These are phyloP conservation scores for Xanthia togata DNA, from an alignment of 2,888 invertebrate species.

Conservation along the genomic window DNA sequence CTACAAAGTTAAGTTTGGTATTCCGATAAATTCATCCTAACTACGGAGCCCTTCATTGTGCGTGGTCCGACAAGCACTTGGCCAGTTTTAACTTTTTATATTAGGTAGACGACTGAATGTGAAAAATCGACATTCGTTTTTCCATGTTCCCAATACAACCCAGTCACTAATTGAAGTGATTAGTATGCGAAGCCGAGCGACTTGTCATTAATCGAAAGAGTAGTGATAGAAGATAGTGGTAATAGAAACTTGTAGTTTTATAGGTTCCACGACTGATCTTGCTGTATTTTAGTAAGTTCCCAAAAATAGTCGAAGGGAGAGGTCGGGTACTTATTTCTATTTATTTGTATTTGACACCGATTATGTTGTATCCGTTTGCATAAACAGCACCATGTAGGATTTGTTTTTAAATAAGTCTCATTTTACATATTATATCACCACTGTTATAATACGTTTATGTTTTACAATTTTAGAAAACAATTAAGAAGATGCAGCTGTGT, in stretches of 20 bases:
- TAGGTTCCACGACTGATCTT: neutral
- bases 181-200: constrained; percentile 41
- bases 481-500: constrained; percentile 23
- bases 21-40: too few species aligned
- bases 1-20: too few species aligned
- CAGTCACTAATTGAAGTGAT: constrained; percentile 31
- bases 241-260: constrained; percentile 13
- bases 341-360: neutral
- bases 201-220: constrained; percentile 32
- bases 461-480: constrained; percentile 22
- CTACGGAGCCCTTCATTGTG: too few species aligned
- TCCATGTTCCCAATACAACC: constrained; percentile 24
- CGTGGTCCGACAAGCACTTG: too few species aligned
- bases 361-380: neutral
- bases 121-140: constrained; percentile 24
- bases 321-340: neutral
- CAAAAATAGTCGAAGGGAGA: neutral
- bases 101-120: constrained; percentile 17
- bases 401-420: neutral
- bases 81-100: neutral
- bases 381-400: neutral
- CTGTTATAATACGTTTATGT: neutral
- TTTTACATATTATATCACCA: neutral
- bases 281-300: neutral
- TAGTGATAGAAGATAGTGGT: too few species aligned